Evolutionary conservation across 2,797 vertebrate species (phyloP).

Genomic region (Pampus argenteus): DNA sequence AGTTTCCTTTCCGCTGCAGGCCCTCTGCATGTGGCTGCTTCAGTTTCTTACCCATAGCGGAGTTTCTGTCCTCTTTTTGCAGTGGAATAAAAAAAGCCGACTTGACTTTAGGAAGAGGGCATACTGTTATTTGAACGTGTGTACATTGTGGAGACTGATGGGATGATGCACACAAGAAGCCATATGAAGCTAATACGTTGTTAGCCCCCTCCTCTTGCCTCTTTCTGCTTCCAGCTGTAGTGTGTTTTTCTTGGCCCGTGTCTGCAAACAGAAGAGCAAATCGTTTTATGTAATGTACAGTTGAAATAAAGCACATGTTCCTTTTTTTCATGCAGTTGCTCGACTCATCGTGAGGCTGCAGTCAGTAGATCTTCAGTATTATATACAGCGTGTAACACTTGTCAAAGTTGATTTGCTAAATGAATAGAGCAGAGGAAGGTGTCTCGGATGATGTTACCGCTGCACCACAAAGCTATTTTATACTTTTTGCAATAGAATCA

Average conservation of each 20-base stretch:
- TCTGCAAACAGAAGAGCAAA: not conserved
- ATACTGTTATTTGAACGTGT: slow-evolving; percentile 21
- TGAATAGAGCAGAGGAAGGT: not conserved
- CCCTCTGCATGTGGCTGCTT: slow-evolving; percentile 44
- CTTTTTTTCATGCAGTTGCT: slow-evolving; percentile 26
- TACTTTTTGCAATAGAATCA: not conserved
- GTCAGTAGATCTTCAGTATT: slow-evolving; percentile 18
- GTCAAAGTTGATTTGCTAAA: slow-evolving; percentile 5
- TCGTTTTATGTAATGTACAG: slow-evolving; percentile 64
- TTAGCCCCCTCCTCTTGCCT: slow-evolving; percentile 25
- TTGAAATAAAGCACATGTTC: slow-evolving; percentile 50
- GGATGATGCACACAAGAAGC: slow-evolving; percentile 59
- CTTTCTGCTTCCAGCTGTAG: slow-evolving; percentile 71
- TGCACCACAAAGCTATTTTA: not conserved
- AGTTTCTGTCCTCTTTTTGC: slow-evolving; percentile 61
- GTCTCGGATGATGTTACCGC: not conserved
- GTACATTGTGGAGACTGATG: slow-evolving; percentile 36
- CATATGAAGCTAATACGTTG: slow-evolving; percentile 56
- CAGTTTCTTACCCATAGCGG: slow-evolving; percentile 38
- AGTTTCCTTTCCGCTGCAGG: slow-evolving; percentile 64
- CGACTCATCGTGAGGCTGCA: slow-evolving; percentile 29
- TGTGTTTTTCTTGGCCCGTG: slow-evolving; percentile 75
- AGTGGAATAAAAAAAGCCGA: slow-evolving; percentile 62
- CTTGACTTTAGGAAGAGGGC: slow-evolving; percentile 44
- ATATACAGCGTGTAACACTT: not conserved